Conservation (phyloP, 1,140 invertebrate genomes). For the Philopotamus ludificatus region DNA sequence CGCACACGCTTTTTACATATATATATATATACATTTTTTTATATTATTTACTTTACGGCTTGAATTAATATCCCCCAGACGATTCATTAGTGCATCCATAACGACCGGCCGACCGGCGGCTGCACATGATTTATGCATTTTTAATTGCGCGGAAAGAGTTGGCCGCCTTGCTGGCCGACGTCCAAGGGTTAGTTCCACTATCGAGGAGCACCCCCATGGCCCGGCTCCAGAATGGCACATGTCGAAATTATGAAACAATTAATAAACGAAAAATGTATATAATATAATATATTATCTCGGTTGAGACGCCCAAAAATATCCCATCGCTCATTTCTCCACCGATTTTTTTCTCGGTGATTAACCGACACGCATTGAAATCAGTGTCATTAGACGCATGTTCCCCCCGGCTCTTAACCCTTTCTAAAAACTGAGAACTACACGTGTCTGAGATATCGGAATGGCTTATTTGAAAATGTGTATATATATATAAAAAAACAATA, state of each 20-base stretch:
- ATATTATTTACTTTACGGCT: slow-evolving; percentile 1
- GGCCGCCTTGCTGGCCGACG: background rate
- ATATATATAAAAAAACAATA: background rate
- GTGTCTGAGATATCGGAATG: background rate
- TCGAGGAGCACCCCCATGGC: no score
- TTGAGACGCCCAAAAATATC: no score
- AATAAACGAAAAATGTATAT: no score
- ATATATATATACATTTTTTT: background rate
- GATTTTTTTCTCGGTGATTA: background rate
- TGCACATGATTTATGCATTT: slow-evolving; percentile 41
- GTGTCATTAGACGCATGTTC: background rate
- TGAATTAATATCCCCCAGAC: slow-evolving; percentile 11
- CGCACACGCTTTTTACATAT: no score
- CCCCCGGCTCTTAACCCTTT: background rate
- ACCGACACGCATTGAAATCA: background rate
- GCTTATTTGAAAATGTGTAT: background rate
- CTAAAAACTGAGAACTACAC: background rate
- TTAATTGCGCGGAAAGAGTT: slow-evolving; percentile 37
- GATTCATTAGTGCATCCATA: slow-evolving; percentile 23
- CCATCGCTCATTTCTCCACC: background rate
- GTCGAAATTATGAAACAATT: no score
- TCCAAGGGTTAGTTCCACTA: no score
- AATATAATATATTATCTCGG: no score
- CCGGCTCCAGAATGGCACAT: no score
- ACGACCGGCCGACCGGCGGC: slow-evolving; percentile 17